Conservation (phyloP, 2,888 invertebrate species). For the Mythimna lalbum region DNA sequence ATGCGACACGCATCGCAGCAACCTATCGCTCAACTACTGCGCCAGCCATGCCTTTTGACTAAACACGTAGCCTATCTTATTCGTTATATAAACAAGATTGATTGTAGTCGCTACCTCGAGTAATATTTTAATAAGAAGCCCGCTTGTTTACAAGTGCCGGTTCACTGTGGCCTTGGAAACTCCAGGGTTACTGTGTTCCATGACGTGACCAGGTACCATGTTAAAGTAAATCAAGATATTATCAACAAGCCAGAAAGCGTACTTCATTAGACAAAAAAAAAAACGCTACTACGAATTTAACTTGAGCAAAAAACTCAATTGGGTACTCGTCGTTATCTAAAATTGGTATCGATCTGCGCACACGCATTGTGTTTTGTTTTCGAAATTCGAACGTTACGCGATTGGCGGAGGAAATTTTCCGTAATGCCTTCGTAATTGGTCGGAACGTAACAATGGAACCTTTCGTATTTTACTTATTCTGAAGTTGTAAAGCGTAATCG, state of each 20-base stretch:
- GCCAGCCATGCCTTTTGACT: no score
- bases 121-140: background rate
- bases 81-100: background rate
- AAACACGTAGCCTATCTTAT: background rate
- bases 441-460: constrained; percentile 59
- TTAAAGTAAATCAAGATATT: constrained; percentile 16
- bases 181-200: constrained; percentile 15
- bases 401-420: constrained; percentile 56
- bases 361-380: constrained; percentile 56
- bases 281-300: constrained; percentile 28
- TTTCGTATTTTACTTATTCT: constrained; percentile 56
- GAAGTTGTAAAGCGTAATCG: background rate
- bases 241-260: constrained; percentile 32
- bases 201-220: constrained; percentile 21
- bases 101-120: background rate
- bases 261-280: constrained; percentile 18
- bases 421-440: constrained; percentile 52
- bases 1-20: no score
- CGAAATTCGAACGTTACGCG: constrained; percentile 48
- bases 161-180: constrained; percentile 36
- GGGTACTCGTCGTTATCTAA: constrained; percentile 51
- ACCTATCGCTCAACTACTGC: no score
- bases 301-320: constrained; percentile 30
- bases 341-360: constrained; percentile 52
- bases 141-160: constrained; percentile 5